These are phyloP conservation scores for Alfaro cultratus DNA, from an alignment of 2,797 vertebrate species.

Conservation along the genomic window DNA sequence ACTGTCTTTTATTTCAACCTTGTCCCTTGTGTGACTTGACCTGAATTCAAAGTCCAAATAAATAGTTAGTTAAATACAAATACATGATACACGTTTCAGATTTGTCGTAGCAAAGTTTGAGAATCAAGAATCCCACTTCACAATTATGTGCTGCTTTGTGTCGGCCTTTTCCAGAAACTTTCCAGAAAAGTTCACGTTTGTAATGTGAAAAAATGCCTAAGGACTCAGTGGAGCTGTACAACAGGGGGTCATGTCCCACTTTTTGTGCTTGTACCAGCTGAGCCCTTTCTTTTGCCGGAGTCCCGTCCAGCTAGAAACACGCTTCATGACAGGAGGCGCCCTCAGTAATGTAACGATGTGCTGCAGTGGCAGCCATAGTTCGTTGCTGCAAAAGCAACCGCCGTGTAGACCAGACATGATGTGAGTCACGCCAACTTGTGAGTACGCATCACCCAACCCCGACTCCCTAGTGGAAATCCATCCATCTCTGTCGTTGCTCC, in stretches of 20 bases:
- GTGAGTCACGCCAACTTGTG: constrained; percentile 49
- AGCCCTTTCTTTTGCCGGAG: constrained; percentile 23
- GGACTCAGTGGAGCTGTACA: neutral
- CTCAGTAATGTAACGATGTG: constrained; percentile 11
- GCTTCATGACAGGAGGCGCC: constrained; percentile 44
- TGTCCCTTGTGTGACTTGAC: no score
- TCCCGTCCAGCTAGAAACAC: constrained; percentile 14
- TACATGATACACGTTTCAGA: neutral
- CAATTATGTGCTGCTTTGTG: neutral
- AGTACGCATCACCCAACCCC: constrained; percentile 30
- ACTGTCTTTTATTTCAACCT: no score
- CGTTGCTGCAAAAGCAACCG: constrained; percentile 1
- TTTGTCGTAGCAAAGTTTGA: neutral
- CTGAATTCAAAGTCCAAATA: no score
- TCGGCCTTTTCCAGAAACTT: neutral
- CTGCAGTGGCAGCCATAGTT: constrained; percentile 17
- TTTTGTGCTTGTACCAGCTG: constrained; percentile 18
- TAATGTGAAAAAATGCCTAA: neutral
- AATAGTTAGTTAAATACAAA: neutral
- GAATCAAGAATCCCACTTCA: neutral
- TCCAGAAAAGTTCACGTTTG: neutral
- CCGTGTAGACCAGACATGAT: constrained; percentile 16
- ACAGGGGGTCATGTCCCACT: constrained; percentile 8
- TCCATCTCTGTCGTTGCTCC: constrained; percentile 14
- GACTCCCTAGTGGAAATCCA: constrained; percentile 28